These are phyloP conservation scores for Melanostoma mellinum DNA, from an alignment of 2,888 invertebrate genomes.

Conservation along the genomic window DNA sequence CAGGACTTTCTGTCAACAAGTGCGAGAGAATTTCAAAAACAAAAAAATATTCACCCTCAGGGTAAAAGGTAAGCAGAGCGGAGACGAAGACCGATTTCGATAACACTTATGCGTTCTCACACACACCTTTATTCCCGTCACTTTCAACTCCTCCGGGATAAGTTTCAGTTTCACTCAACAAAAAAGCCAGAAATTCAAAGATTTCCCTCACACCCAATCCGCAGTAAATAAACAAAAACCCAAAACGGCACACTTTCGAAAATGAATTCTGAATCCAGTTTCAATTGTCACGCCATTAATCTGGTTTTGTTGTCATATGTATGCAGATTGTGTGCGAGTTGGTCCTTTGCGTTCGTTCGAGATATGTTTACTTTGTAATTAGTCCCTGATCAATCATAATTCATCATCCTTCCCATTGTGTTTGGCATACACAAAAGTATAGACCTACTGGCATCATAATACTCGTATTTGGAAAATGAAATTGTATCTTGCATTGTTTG, in stretches of 20 bases:
- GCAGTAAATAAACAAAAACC: constrained; percentile 22
- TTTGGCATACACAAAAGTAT: not conserved
- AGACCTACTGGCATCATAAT: constrained; percentile 15
- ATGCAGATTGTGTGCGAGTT: constrained; percentile 54
- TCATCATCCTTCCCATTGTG: constrained; percentile 63
- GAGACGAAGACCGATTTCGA: constrained; percentile 38
- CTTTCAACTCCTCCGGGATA: not conserved
- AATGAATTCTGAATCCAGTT: constrained; percentile 22
- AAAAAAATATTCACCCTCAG: constrained; percentile 39
- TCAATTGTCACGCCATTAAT: constrained; percentile 64
- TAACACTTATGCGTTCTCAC: constrained; percentile 61
- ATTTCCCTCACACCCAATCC: constrained; percentile 19
- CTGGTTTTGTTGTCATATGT: constrained; percentile 33
- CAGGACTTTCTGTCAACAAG: constrained; percentile 62
- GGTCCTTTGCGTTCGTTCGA: constrained; percentile 30
- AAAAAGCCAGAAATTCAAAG: constrained; percentile 19
- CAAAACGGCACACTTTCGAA: constrained; percentile 46
- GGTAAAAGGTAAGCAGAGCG: constrained; percentile 48
- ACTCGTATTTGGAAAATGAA: constrained; percentile 51
- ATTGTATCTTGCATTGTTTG: constrained; percentile 55
- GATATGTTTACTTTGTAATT: constrained; percentile 67
- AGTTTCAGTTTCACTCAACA: constrained; percentile 51
- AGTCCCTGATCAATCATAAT: constrained; percentile 73
- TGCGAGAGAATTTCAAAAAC: constrained; percentile 47
- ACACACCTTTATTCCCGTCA: constrained; percentile 22